Conservation (phyloP, 1,140 invertebrate species). For the Arion vulgaris region DNA sequence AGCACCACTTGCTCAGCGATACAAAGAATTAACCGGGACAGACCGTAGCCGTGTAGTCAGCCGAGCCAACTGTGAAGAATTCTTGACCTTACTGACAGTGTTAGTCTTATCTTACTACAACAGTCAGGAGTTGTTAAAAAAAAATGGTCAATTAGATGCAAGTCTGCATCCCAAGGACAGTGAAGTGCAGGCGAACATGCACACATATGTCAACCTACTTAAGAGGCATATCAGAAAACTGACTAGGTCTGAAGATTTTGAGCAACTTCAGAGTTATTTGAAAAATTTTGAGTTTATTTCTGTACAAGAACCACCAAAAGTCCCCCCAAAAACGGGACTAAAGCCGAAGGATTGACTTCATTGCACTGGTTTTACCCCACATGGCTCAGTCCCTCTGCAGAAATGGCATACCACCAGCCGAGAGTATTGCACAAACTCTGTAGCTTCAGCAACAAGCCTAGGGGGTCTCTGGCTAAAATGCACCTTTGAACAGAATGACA, state of each 20-base stretch:
- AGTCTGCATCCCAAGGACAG: not conserved
- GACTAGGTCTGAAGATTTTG: not conserved
- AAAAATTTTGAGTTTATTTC: not conserved
- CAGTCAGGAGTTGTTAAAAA: not conserved
- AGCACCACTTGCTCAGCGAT: not conserved
- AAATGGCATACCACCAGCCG: no score
- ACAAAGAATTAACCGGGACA: not conserved
- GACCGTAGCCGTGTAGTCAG: not conserved
- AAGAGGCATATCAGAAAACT: constrained; percentile 8
- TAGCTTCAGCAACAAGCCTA: no score
- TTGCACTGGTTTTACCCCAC: no score
- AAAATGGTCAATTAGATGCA: not conserved
- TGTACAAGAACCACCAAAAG: not conserved
- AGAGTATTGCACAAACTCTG: no score
- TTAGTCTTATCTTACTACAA: constrained; percentile 7
- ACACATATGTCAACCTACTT: not conserved
- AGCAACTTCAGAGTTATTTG: not conserved
- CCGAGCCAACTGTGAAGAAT: not conserved
- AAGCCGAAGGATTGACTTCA: no score
- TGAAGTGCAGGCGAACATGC: not conserved
- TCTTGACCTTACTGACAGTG: not conserved
- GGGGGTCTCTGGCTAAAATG: no score
- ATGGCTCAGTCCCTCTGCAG: no score
- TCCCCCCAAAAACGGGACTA: no score
- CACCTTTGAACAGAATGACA: no score